Conservation (phyloP, 2,113 vertebrate genomes). For the Australoheros scitulus region DNA sequence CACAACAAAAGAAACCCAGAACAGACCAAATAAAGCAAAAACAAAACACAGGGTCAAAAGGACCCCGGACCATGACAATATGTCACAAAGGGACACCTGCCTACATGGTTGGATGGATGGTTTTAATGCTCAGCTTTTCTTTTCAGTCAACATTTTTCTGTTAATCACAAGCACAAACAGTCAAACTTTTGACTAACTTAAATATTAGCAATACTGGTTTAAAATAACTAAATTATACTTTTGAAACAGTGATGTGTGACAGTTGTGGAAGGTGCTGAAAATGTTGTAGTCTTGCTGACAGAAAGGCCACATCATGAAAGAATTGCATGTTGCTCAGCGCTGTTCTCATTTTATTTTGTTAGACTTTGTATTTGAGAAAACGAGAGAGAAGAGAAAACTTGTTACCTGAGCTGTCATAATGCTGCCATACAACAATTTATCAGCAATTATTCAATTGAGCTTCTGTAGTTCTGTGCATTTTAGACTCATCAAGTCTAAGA, state of each 20-base stretch:
- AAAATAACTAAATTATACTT: not conserved
- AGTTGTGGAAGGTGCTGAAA: not conserved
- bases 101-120: not conserved
- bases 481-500: not conserved
- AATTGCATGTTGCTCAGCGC: not conserved
- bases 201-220: not conserved
- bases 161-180: not conserved
- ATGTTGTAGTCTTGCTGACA: not conserved
- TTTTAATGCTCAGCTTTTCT: not conserved
- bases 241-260: not conserved
- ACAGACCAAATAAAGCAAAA: too few relatives aligned
- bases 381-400: too few relatives aligned
- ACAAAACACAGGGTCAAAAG: too few relatives aligned
- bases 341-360: not conserved
- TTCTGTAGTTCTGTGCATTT: not conserved
- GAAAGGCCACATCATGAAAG: not conserved
- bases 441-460: not conserved
- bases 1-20: too few relatives aligned
- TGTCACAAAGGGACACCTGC: not conserved
- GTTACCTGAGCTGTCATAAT: too few relatives aligned
- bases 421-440: too few relatives aligned
- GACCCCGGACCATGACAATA: not conserved
- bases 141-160: not conserved
- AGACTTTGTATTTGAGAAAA: not conserved
- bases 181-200: not conserved